Evolutionary conservation across 1,140 invertebrate species (phyloP).

Genomic region (Kradibia gibbosae): DNA sequence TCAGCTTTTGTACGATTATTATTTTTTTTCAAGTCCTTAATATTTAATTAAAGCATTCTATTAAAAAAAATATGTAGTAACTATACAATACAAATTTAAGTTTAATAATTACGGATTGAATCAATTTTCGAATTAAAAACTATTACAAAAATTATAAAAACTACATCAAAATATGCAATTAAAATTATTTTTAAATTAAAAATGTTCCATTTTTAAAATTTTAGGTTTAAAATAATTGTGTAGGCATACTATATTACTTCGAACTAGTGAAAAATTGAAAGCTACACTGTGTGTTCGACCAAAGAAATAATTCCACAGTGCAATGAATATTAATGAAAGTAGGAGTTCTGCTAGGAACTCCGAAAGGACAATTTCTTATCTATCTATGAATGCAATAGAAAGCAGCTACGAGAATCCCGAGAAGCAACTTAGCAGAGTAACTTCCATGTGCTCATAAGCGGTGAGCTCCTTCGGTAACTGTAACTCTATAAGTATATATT

Average conservation of each 20-base stretch:
- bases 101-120: no score
- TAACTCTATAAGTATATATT: constrained; percentile 68
- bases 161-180: neutral
- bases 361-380: constrained; percentile 25
- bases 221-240: neutral
- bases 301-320: constrained; percentile 8
- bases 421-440: constrained; percentile 84
- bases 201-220: neutral
- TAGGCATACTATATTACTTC: constrained; percentile 57
- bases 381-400: constrained; percentile 69
- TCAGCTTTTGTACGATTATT: no score
- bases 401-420: constrained; percentile 80
- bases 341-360: neutral
- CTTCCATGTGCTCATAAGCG: constrained; percentile 87
- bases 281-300: constrained; percentile 59
- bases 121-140: no score
- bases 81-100: no score
- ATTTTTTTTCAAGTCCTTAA: no score
- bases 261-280: constrained; percentile 72
- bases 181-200: neutral
- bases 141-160: no score
- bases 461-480: constrained; percentile 88
- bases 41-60: no score
- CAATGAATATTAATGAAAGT: constrained; percentile 45
- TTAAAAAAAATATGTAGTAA: no score